phyloP scores from a whole-genome alignment of 2,797 vertebrate genomes.

The Fundulus diaphanus region DNA sequence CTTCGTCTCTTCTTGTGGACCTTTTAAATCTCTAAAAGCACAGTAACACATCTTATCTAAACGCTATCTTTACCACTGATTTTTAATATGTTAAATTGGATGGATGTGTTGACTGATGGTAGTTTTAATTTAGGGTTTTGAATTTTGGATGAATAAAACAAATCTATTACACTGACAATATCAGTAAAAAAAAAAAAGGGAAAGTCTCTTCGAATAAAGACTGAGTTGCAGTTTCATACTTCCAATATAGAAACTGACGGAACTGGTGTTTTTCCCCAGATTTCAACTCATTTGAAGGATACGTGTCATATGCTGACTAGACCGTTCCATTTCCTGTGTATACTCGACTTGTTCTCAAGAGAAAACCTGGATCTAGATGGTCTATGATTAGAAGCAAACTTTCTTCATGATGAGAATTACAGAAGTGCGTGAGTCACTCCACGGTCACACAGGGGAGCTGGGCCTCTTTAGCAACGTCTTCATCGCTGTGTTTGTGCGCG shows the following conservation, averaged over 20 bases:
- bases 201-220: slow-evolving; percentile 28
- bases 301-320: slow-evolving; percentile 67
- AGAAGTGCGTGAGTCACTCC: slow-evolving; percentile 57
- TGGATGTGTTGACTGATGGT: not conserved
- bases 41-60: not conserved
- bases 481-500: slow-evolving; percentile 7
- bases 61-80: not conserved
- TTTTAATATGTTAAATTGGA: not conserved
- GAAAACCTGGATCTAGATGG: slow-evolving; percentile 55
- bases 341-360: slow-evolving; percentile 50
- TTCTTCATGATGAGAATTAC: slow-evolving; percentile 60
- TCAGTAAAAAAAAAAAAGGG: not conserved
- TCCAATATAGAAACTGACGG: slow-evolving; percentile 52
- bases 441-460: slow-evolving; percentile 13
- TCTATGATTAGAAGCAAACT: slow-evolving; percentile 54
- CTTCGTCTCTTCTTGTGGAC: not conserved
- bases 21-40: not conserved
- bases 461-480: slow-evolving; percentile 3
- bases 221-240: slow-evolving; percentile 24
- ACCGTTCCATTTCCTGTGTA: slow-evolving; percentile 80
- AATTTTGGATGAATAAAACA: not conserved
- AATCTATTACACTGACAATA: not conserved
- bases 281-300: slow-evolving; percentile 73
- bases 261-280: slow-evolving; percentile 56
- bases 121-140: not conserved